Evolutionary conservation across 2,113 vertebrate species (phyloP).

Genomic region (Scophthalmus maximus): DNA sequence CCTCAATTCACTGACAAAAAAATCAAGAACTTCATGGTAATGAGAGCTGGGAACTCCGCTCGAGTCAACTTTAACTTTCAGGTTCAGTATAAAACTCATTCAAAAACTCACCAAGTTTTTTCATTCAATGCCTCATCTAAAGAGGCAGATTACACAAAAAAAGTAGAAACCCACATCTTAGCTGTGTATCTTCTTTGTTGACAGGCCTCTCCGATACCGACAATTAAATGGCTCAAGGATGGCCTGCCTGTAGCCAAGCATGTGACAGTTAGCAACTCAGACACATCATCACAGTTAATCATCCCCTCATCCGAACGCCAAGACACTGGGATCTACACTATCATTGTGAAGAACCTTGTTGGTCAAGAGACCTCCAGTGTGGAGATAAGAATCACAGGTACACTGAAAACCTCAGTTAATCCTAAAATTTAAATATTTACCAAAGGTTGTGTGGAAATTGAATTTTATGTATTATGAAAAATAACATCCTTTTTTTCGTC

Average conservation of each 20-base stretch:
- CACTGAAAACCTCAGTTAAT: neutral
- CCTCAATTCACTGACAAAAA: constrained; percentile 85
- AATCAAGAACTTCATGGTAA: constrained; percentile 81
- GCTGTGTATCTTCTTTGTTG: neutral
- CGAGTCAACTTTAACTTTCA: constrained; percentile 85
- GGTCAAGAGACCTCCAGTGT: constrained; percentile 84
- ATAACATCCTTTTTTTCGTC: too few relatives aligned
- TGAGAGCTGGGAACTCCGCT: constrained; percentile 84
- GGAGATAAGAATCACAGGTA: constrained; percentile 88
- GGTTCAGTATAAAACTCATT: constrained; percentile 68
- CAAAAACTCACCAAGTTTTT: neutral
- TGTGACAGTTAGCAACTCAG: constrained; percentile 76
- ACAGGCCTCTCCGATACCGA: constrained; percentile 85
- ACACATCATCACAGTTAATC: constrained; percentile 83
- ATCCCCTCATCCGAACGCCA: constrained; percentile 79
- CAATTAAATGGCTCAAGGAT: constrained; percentile 88
- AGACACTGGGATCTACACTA: constrained; percentile 84
- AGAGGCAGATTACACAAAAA: neutral
- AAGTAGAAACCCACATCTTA: neutral
- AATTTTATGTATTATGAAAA: too few relatives aligned
- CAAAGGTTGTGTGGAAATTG: neutral
- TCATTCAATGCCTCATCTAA: neutral
- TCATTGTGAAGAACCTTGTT: constrained; percentile 79
- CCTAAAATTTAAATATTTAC: neutral
- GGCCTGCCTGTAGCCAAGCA: constrained; percentile 77